A percentile compares a stretch with the other conserved stretches of the same genome.
Conservation (phyloP, 1,140 invertebrate species). For the Lordiphosa clarofinis region DNA sequence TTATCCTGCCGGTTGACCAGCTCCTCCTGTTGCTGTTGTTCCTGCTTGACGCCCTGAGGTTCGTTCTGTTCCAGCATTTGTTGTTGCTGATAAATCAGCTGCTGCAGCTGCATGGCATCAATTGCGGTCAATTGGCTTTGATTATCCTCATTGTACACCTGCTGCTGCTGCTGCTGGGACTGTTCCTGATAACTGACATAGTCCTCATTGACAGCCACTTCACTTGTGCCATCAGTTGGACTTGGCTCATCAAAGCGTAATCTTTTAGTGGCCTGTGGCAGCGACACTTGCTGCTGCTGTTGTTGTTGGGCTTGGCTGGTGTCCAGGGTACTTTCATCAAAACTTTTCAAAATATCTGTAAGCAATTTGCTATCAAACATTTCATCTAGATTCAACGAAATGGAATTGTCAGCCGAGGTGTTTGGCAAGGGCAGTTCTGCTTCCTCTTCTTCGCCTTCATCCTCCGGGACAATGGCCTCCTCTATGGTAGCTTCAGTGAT, state of each 20-base stretch:
- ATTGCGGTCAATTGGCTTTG: slow-evolving; percentile 54
- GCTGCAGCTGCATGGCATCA: slow-evolving; percentile 69
- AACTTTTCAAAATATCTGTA: slow-evolving; percentile 70
- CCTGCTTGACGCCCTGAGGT: slow-evolving; percentile 46
- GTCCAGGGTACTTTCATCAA: slow-evolving; percentile 70
- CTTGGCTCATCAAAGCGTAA: slow-evolving; percentile 58
- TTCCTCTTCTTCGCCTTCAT: slow-evolving; percentile 44
- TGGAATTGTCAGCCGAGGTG: slow-evolving; percentile 71
- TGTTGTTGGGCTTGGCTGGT: slow-evolving; percentile 46
- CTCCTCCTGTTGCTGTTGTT: slow-evolving; percentile 48
- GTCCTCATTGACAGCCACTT: slow-evolving; percentile 23
- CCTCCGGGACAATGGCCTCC: slow-evolving; percentile 7
- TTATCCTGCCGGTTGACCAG: slow-evolving; percentile 27
- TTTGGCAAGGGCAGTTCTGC: slow-evolving; percentile 55
- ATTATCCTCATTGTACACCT: slow-evolving; percentile 41
- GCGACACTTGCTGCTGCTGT: not conserved
- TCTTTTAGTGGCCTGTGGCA: slow-evolving; percentile 44
- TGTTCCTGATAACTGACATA: slow-evolving; percentile 51
- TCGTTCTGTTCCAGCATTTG: slow-evolving; percentile 59
- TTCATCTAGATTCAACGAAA: slow-evolving; percentile 66
- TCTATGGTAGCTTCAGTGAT: slow-evolving; percentile 38
- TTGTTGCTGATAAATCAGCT: slow-evolving; percentile 67
- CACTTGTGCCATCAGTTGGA: slow-evolving; percentile 23
- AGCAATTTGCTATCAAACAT: slow-evolving; percentile 76
- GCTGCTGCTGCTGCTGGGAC: slow-evolving; percentile 27